Percentiles rank a stretch among this genome's conserved stretches.
phyloP scores from a whole-genome alignment of 2,888 invertebrate genomes.

The Melieria picta region DNA sequence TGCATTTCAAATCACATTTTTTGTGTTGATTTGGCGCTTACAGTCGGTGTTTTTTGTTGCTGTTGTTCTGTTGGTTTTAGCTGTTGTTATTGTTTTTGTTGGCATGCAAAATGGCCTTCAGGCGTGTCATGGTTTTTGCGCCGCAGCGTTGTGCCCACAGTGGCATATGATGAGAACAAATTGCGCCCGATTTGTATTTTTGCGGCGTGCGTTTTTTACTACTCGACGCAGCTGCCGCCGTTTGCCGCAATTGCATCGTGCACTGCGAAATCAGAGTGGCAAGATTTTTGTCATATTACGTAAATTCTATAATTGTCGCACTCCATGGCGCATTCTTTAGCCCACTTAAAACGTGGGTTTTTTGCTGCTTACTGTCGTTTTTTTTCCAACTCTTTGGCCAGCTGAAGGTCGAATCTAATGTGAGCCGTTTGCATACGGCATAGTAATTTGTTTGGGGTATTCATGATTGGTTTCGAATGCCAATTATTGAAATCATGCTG shows the following conservation, averaged over 20 bases:
- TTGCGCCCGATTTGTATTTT: too few species aligned
- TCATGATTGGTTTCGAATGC: too few species aligned
- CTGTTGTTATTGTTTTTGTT: neutral
- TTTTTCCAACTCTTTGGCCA: too few species aligned
- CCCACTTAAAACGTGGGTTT: too few species aligned
- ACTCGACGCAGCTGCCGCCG: neutral
- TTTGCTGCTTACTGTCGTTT: too few species aligned
- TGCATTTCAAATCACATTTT: neutral
- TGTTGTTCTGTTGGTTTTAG: neutral
- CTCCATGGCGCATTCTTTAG: neutral
- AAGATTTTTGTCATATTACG: slow-evolving; percentile 16
- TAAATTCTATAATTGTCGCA: slow-evolving; percentile 28
- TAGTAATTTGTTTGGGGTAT: too few species aligned
- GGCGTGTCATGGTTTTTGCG: slow-evolving; percentile 19
- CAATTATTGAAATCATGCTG: too few species aligned
- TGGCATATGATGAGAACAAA: too few species aligned
- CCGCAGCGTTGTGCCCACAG: too few species aligned
- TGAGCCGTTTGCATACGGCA: too few species aligned
- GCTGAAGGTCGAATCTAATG: too few species aligned
- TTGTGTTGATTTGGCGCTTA: slow-evolving; percentile 4
- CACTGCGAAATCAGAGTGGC: neutral
- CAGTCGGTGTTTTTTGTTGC: slow-evolving; percentile 3
- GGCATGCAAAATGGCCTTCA: slow-evolving; percentile 5
- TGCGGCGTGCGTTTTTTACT: too few species aligned
- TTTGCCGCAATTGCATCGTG: slow-evolving; percentile 1